Conservation (phyloP, 2,113 vertebrate genomes). For the Fregetta grallaria region DNA sequence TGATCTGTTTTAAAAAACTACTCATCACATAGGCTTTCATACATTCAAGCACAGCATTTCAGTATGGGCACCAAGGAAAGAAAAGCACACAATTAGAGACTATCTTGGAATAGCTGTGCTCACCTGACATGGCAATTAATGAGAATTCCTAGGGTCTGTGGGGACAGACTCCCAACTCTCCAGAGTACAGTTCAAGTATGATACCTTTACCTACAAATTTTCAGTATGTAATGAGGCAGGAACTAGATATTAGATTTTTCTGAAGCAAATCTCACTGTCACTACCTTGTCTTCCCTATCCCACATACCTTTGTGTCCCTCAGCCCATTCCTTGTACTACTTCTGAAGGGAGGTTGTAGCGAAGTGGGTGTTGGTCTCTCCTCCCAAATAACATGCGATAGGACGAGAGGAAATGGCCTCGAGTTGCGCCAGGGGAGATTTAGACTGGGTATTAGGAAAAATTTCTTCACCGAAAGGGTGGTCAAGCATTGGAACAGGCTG, state of each 20-base stretch:
- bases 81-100: neutral
- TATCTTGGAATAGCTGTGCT: neutral
- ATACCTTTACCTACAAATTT: neutral
- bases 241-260: neutral
- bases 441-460: too few relatives aligned
- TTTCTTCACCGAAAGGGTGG: too few relatives aligned
- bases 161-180: neutral
- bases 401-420: too few relatives aligned
- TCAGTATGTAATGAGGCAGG: neutral
- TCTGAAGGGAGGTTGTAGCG: too few relatives aligned
- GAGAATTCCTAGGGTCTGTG: neutral
- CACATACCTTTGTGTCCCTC: neutral
- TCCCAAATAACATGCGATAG: too few relatives aligned
- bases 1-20: neutral
- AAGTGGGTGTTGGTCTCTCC: too few relatives aligned
- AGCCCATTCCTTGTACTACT: neutral
- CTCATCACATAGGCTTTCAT: neutral
- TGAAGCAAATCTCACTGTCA: neutral
- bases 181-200: neutral
- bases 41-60: neutral
- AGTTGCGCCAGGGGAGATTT: too few relatives aligned
- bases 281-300: neutral
- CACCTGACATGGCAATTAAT: neutral
- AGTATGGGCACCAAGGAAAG: neutral
- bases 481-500: too few relatives aligned